Base-by-base conservation (phyloP, 2,113 vertebrate species). In the Oreochromis tanganicae region DNA sequence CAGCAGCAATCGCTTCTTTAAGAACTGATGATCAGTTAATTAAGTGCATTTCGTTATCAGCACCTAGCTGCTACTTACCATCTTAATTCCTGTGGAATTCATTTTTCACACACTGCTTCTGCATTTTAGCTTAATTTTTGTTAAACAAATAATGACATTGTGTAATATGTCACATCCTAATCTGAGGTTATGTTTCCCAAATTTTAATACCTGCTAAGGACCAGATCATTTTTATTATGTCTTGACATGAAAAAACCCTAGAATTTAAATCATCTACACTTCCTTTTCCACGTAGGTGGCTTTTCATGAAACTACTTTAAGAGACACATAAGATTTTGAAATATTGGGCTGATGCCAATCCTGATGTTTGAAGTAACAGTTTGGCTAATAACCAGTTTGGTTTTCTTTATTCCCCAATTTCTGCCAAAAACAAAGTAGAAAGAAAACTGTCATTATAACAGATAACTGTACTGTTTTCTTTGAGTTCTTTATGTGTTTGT, bases 191-290 rank as follows among this genome's bases (percentile, higher is more conserved):
- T 71, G n/a, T 24, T 71, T 43, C 19, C 4, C 34, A 41, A 41
- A 68, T 68, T 21, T 14, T 43, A 71, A 71, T 41, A 14, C n/a
- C 66, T 24, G 36, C n/a, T 16, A 0, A 8, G 63, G 63, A 41
- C 63, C 36, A 41, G 38, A 68, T 41, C 34, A 3, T 68, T 68
- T 43, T 43, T 71, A 71, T 43, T 38, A 21, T 38, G 34, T 3
- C 34, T n/a, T 36, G 6, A 38, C 1, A 0, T 66, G 17, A 36
- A 66, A 66, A 66, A 61, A 63, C 5, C 61, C 10, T 1, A 7
- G 19, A 68, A 71, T 43, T 71, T 2, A 41, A 71, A 41, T 41
- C 36, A 14, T 8, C n/a, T 71, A 5, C 4, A 24, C 66, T 71
- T 24, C 12, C n/a, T 24, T 71, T 71, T 71, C 36, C 7, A 71